Evolutionary conservation across 2,797 vertebrate genomes (phyloP).

Genomic region (Chaetophractus vellerosus): DNA sequence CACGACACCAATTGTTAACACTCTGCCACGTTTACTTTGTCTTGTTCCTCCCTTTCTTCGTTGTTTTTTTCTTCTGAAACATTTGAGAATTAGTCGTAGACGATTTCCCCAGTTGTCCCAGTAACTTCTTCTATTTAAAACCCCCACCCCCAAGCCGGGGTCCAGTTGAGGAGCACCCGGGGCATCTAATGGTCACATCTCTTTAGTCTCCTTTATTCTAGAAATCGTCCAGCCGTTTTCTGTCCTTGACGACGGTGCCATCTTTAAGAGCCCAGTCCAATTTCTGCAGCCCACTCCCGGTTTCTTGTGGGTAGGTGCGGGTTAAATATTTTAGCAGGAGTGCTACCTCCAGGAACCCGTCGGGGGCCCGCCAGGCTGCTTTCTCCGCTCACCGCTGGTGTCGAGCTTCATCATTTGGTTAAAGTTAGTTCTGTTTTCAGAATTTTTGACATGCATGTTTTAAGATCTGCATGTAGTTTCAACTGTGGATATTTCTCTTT

Average conservation of each 20-base stretch:
- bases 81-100: neutral
- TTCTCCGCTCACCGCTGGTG: accelerated
- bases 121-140: neutral
- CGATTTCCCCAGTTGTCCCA: neutral
- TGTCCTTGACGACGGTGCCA: accelerated
- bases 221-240: neutral
- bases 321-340: neutral
- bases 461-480: neutral
- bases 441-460: neutral
- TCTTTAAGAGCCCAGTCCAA: neutral
- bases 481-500: neutral
- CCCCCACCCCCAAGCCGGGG: neutral
- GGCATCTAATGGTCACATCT: neutral
- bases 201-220: neutral
- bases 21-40: neutral
- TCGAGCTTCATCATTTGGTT: neutral
- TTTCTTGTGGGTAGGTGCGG: neutral
- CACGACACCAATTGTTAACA: neutral
- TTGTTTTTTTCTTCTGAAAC: neutral
- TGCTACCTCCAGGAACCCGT: too few species aligned
- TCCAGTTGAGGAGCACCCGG: neutral
- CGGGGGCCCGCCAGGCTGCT: accelerated
- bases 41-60: neutral
- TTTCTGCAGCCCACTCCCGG: neutral
- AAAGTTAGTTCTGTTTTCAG: neutral